Base-by-base conservation (phyloP, 2,888 invertebrate genomes). In the Danaus chrysippus region DNA sequence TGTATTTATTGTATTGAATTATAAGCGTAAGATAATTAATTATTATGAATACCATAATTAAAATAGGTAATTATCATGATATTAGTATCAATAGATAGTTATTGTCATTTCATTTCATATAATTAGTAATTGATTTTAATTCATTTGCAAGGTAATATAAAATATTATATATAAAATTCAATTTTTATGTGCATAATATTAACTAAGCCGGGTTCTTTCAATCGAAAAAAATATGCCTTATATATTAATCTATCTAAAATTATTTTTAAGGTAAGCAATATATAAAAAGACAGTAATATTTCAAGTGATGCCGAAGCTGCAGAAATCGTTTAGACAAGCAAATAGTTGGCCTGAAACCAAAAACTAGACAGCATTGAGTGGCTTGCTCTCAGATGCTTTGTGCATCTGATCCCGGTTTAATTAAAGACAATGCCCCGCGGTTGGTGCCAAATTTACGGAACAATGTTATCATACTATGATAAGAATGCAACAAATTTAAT, bases 351-450 rank as follows among this genome's bases (percentile, higher is more conserved):
- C 77, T 70, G 73, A 71, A 77, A 87, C 86, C 87, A 87, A 86
- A 82, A 82, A 76, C 78, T 77, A 71, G 76, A 61, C 70, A 70
- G 76, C 78, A 76, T 75, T 60, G 56, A 65, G 62, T 62, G 44
- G 62, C 65, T 59, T 56, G 65, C 68, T 66, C 66, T 66, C 68
- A 67, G 65, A 65, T 60, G 61, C 60, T 61, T 74, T 78, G 79
- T 77, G 78, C 81, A 82, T 79, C 81, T 83, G 85, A 87, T 86
- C 84, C 82, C 73, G 70, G 79, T 83, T 84, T 85, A 85, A 86
- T 86, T 86, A 84, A 81, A 81, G 75, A 75, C 78, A 78, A 74
- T 74, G 78, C 73, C 70, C 73, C 65, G 69, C 65, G 66, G 59
- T 70, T 65, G 60, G 70, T 75, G 76, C 77, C 77, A 78, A 78